Conservation (phyloP, 2,888 invertebrate genomes). For the Graphium colonna region DNA sequence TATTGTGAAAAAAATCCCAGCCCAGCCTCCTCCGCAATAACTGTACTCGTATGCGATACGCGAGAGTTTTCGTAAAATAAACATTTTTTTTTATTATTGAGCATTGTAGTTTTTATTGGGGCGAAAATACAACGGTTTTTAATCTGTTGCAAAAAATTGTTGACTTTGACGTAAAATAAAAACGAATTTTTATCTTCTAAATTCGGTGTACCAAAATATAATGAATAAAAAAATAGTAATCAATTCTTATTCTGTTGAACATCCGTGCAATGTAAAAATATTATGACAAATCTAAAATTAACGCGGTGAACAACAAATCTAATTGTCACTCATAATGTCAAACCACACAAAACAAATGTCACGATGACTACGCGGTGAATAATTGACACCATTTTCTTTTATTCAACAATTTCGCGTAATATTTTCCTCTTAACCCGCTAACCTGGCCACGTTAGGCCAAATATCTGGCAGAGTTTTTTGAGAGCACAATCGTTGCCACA, state of each 20-base stretch:
- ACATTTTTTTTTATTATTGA: too few relatives aligned
- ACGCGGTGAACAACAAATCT: too few relatives aligned
- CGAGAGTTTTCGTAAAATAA: background rate
- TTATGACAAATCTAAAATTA: too few relatives aligned
- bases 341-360: conserved; percentile 29
- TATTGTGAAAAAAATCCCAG: conserved; percentile 17
- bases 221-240: too few relatives aligned
- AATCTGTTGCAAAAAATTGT: too few relatives aligned
- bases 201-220: too few relatives aligned
- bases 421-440: conserved; percentile 55
- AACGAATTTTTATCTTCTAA: too few relatives aligned
- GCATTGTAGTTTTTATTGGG: too few relatives aligned
- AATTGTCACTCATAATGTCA: background rate
- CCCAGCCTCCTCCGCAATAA: conserved; percentile 8
- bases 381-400: conserved; percentile 28
- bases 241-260: too few relatives aligned
- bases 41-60: background rate
- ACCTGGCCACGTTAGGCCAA: conserved; percentile 40
- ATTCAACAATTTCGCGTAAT: conserved; percentile 33
- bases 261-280: too few relatives aligned
- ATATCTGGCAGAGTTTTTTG: conserved; percentile 26
- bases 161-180: too few relatives aligned
- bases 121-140: too few relatives aligned
- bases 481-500: conserved; percentile 53
- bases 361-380: conserved; percentile 33